Evolutionary conservation across 2,113 vertebrate species (phyloP).

Genomic region (Empidonax traillii): DNA sequence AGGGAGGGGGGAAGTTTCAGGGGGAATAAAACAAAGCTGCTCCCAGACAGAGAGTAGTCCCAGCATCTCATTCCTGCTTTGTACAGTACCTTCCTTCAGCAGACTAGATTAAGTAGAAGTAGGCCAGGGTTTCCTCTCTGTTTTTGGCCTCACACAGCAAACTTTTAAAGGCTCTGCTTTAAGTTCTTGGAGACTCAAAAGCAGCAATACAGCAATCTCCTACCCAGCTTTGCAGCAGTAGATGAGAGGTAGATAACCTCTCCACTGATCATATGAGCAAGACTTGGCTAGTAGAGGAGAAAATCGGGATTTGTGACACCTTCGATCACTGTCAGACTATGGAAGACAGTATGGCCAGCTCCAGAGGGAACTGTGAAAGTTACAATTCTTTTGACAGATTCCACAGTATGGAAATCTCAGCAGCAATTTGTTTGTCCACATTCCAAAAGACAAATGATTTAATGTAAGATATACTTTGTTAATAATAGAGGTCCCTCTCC

Average conservation of each 20-base stretch:
- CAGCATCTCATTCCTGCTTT: not conserved
- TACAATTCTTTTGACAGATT: not conserved
- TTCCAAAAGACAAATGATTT: not conserved
- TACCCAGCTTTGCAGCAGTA: not conserved
- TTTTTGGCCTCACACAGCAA: not conserved
- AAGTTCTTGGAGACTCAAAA: not conserved
- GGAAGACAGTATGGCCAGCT: not conserved
- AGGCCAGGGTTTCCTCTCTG: not conserved
- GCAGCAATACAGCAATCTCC: not conserved
- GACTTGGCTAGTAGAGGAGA: not conserved
- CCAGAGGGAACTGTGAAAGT: not conserved
- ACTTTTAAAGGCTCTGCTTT: not conserved
- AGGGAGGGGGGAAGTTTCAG: not conserved
- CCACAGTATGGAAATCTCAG: not conserved
- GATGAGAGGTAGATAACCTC: not conserved
- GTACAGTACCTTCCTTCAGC: not conserved
- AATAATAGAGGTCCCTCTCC: not conserved
- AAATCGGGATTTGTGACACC: not conserved
- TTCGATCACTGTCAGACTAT: not conserved
- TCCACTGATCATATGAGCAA: not conserved
- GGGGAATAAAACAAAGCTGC: not conserved
- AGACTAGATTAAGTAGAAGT: not conserved
- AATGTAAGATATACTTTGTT: not conserved
- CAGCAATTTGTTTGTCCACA: not conserved
- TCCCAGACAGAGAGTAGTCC: not conserved